Conservation (phyloP, 2,113 vertebrate genomes). For the Zingel zingel region DNA sequence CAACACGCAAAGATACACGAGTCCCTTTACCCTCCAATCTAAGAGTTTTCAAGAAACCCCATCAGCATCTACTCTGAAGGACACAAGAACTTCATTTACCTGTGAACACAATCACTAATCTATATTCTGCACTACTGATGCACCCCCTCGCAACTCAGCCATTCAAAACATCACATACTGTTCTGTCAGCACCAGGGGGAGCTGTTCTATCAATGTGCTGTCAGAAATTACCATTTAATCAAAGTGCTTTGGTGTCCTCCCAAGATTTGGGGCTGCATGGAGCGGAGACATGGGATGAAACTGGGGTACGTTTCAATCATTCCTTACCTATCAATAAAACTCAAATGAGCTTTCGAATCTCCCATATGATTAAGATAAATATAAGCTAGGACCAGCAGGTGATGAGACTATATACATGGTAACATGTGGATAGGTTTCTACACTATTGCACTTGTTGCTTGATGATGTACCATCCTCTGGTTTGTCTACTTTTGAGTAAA, state of each 20-base stretch:
- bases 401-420: conserved; percentile 43
- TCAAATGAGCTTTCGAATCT: conserved; percentile 22
- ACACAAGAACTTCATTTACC: background rate
- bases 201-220: background rate
- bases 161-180: background rate
- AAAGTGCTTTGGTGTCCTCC: conserved; percentile 62
- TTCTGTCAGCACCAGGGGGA: conserved; percentile 23
- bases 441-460: conserved; percentile 63
- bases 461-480: conserved; percentile 3
- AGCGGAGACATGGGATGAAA: conserved; percentile 35
- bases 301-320: conserved; percentile 30
- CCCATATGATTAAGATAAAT: conserved; percentile 32
- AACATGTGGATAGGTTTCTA: conserved; percentile 47
- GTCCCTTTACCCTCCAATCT: conserved; percentile 5
- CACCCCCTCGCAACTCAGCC: background rate
- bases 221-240: conserved; percentile 17
- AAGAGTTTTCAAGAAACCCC: background rate
- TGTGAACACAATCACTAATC: conserved; percentile 18
- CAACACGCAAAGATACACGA: background rate
- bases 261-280: conserved; percentile 15
- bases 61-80: background rate
- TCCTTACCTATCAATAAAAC: conserved; percentile 18
- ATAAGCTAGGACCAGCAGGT: conserved; percentile 27
- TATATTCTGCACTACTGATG: background rate
- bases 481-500: conserved; percentile 21